A percentile compares a stretch with the other conserved stretches of the same genome.
Evolutionary conservation across 2,888 invertebrate genomes (phyloP).

Genomic region (Eucera pruinosa): DNA sequence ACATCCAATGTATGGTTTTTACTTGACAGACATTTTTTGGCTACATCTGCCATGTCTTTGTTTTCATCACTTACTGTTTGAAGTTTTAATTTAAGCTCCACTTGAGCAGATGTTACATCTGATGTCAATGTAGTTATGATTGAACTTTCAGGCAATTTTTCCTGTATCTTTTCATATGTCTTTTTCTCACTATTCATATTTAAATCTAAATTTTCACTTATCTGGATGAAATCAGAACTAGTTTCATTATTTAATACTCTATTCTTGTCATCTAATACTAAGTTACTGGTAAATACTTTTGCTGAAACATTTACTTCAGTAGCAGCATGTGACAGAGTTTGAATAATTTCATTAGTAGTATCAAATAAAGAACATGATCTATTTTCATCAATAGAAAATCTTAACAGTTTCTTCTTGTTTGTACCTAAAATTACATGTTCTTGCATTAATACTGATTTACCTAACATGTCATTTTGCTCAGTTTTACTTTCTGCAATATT

Average conservation of each 20-base stretch:
- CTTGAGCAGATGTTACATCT: not conserved
- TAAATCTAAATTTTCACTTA: slow-evolving; percentile 1
- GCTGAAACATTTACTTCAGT: not conserved
- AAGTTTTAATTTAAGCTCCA: not conserved
- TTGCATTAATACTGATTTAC: not conserved
- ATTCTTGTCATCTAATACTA: not conserved
- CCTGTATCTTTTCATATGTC: not conserved
- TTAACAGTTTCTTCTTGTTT: not conserved
- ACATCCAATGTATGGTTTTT: not conserved
- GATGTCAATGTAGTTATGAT: not conserved
- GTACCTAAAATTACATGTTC: slow-evolving; percentile 5
- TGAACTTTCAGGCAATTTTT: not conserved
- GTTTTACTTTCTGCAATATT: not conserved
- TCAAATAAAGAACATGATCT: slow-evolving; percentile 54
- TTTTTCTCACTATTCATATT: not conserved
- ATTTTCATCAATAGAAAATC: slow-evolving; percentile 31
- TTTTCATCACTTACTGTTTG: not conserved
- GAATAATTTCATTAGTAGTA: slow-evolving; percentile 13
- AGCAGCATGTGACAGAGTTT: not conserved
- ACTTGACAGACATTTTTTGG: not conserved
- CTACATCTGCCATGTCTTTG: not conserved
- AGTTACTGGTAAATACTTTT: not conserved
- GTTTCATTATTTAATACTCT: not conserved
- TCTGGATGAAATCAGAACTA: not conserved
- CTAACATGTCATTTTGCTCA: not conserved